Evolutionary conservation across 2,797 vertebrate genomes (phyloP).

Genomic region (Acrossocheilus fasciatus): DNA sequence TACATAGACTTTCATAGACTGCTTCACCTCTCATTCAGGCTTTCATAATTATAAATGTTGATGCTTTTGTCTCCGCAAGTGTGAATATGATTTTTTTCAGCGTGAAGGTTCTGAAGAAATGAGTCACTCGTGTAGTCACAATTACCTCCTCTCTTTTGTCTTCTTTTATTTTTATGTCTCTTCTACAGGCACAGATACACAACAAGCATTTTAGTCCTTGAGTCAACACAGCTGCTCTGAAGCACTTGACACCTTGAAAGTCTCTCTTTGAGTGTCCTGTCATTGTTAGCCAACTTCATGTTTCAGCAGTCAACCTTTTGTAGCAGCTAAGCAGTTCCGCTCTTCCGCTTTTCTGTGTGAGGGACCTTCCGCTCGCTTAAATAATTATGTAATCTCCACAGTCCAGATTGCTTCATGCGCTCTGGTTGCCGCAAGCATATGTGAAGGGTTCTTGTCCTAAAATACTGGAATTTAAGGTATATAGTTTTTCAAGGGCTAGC

Average conservation of each 20-base stretch:
- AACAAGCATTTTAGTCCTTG: conserved; percentile 20
- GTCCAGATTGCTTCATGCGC: background rate
- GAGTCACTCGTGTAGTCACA: conserved; percentile 43
- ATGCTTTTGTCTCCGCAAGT: conserved; percentile 24
- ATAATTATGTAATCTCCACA: conserved; percentile 22
- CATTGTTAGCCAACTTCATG: background rate
- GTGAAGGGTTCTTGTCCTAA: background rate
- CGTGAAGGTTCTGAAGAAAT: conserved; percentile 23
- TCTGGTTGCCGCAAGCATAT: background rate
- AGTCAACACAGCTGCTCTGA: conserved; percentile 39
- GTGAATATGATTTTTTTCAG: conserved; percentile 14
- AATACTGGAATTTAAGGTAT: conserved; percentile 5
- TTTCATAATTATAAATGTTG: conserved; percentile 9
- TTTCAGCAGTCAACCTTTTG: background rate
- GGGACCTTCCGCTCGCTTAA: background rate
- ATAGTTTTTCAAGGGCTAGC: background rate
- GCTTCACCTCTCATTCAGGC: background rate
- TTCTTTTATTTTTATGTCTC: conserved; percentile 45
- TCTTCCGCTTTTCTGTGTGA: background rate
- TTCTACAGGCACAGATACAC: conserved; percentile 9
- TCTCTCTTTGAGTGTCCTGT: background rate
- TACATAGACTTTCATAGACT: background rate
- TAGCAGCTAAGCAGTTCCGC: conserved; percentile 5
- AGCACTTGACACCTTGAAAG: conserved; percentile 24
- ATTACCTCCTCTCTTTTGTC: conserved; percentile 46